These are phyloP conservation scores for Leucopsar rothschildi DNA, from an alignment of 2,113 vertebrate species.

Conservation along the genomic window DNA sequence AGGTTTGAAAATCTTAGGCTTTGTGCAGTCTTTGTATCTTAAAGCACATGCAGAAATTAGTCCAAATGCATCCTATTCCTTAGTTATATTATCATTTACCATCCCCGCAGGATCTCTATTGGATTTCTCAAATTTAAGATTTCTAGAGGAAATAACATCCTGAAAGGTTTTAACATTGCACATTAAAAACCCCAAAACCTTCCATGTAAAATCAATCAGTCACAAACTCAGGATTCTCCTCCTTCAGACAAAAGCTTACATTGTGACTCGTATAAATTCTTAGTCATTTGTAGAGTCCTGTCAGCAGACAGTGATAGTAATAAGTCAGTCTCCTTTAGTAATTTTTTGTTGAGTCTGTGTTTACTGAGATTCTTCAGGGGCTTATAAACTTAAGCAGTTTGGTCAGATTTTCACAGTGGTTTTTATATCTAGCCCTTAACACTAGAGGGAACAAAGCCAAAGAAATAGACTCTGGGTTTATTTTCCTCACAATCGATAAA, in stretches of 20 bases:
- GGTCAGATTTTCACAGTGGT: background rate
- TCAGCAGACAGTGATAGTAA: background rate
- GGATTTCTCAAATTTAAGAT: background rate
- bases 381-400: constrained; percentile 26
- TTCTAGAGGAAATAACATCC: background rate
- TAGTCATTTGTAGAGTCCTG: background rate
- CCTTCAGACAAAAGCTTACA: background rate
- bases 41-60: background rate
- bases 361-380: constrained; percentile 25
- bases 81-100: background rate
- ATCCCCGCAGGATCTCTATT: background rate
- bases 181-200: background rate
- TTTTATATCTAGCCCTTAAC: constrained; percentile 21
- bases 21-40: background rate
- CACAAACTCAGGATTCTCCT: background rate
- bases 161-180: background rate
- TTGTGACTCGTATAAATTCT: background rate
- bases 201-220: background rate
- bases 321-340: background rate
- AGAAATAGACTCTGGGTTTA: background rate
- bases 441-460: constrained; percentile 1
- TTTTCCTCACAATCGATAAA: background rate
- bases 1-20: background rate
- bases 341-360: background rate
- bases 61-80: background rate